Base-by-base conservation (phyloP, 2,113 vertebrate species). In the Channa maculata region DNA sequence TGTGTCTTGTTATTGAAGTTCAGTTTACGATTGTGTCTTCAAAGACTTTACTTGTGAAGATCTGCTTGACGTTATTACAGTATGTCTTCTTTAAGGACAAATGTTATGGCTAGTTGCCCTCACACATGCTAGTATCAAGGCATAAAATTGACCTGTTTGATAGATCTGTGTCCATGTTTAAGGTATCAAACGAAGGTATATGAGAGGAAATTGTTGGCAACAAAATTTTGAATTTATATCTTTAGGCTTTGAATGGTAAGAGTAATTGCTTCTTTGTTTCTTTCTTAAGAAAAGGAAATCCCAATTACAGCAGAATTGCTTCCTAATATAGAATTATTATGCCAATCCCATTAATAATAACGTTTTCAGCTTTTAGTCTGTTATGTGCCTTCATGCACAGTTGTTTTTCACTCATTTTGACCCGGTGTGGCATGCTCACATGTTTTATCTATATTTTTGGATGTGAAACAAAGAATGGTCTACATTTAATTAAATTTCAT, bases 51-150 rank as follows among this genome's bases (percentile, higher is more conserved):
- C 53, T 74, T 50, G n/a, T 58, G 34, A 54, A 15, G 13, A 54
- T 62, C 45, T 55, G 65, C 57, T 62, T 80, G 81, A 75, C 51
- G 76, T 66, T 15, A 38, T 36, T 61, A 74, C 43, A 74, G 49
- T 15, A n/a, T 66, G 33, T 69, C 65, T 24, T 24, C 24, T 79
- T 67, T 61, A 69, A 61, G 15, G 14, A 12, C n/a, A 41, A 55
- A 61, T 54, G 15, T 62, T 11, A 45, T 3, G 6, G 13, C 58
- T 45, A 11, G 48, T 48, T 69, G 43, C 44, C 37, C 50, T 41
- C n/a, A 34, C 64, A 50, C 13, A 3, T 48, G 12, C 24, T 24
- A 24, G 24, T 33, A 39, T 45, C 3, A 45, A 10, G 10, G 50
- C 36, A 8, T 60, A 58, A 53, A 58, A n/a, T 11, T 45, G 15